Conservation (phyloP, 2,888 invertebrate species). For the Anodontia alba region DNA sequence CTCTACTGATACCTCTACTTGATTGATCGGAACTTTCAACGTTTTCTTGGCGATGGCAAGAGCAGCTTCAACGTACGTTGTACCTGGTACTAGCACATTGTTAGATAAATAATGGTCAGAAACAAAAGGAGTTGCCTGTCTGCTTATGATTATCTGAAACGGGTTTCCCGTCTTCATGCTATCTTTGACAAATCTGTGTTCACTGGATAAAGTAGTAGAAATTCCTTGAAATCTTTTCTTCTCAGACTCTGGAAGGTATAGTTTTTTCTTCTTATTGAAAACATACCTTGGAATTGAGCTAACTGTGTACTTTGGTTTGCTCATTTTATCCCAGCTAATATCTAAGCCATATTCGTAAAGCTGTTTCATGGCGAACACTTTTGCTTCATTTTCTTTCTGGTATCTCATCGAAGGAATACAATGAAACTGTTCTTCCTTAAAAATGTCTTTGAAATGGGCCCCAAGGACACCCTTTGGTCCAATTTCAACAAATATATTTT, state of each 20-base stretch:
- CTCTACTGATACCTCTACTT: neutral
- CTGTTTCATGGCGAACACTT: neutral
- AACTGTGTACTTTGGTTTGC: neutral
- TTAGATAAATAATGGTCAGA: neutral
- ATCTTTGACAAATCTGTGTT: neutral
- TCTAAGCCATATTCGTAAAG: conserved; percentile 25
- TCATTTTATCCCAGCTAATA: neutral
- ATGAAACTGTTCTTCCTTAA: neutral
- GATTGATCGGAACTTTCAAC: neutral
- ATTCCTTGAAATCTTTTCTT: neutral
- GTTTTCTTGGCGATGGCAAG: neutral
- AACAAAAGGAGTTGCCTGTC: neutral
- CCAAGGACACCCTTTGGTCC: conserved; percentile 40
- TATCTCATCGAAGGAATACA: neutral
- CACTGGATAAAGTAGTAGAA: neutral
- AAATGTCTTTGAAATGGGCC: conserved; percentile 33
- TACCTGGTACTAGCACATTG: neutral
- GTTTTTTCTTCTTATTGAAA: neutral
- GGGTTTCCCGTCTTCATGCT: neutral
- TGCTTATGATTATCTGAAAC: neutral
- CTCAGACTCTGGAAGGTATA: neutral
- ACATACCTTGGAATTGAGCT: conserved; percentile 14
- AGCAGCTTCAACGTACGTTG: neutral
- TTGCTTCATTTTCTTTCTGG: neutral
- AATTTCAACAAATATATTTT: conserved; percentile 43